Evolutionary conservation across 1,140 invertebrate species (phyloP).

Genomic region (Polypedilum pembai): DNA sequence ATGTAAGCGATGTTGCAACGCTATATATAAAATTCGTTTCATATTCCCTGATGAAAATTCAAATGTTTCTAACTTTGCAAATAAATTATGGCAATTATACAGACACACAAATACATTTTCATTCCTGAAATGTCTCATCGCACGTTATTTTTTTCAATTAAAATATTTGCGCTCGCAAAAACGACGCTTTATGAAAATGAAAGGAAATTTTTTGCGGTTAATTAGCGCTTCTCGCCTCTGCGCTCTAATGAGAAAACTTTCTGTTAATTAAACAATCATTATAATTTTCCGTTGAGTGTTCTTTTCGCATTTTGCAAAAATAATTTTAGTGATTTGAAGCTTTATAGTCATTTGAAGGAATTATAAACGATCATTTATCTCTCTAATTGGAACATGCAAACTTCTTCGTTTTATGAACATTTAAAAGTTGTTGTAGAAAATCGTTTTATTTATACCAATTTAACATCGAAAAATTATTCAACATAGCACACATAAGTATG

Average conservation of each 20-base stretch:
- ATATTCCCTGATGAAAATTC: too few relatives aligned
- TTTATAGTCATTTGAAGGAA: slow-evolving; percentile 24
- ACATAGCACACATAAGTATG: background rate
- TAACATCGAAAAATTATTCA: background rate
- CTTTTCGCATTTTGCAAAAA: background rate
- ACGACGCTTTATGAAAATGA: background rate
- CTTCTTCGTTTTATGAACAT: background rate
- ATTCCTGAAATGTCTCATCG: background rate
- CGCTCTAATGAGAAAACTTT: slow-evolving; percentile 16
- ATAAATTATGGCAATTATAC: background rate
- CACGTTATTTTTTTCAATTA: slow-evolving; percentile 14
- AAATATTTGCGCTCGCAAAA: background rate
- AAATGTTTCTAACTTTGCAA: too few relatives aligned
- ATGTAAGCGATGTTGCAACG: too few relatives aligned
- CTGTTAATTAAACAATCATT: slow-evolving; percentile 27
- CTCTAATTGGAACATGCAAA: too few relatives aligned
- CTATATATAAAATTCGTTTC: too few relatives aligned
- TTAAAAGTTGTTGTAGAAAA: slow-evolving; percentile 23
- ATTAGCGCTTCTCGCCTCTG: slow-evolving; percentile 20
- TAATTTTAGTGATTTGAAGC: slow-evolving; percentile 22
- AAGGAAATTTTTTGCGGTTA: slow-evolving; percentile 22
- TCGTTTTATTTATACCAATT: slow-evolving; percentile 28
- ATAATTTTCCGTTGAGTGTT: background rate
- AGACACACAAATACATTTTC: too few relatives aligned
- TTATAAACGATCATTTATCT: too few relatives aligned